phyloP scores from a whole-genome alignment of 2,113 vertebrate genomes.

The Diadophis punctatus region DNA sequence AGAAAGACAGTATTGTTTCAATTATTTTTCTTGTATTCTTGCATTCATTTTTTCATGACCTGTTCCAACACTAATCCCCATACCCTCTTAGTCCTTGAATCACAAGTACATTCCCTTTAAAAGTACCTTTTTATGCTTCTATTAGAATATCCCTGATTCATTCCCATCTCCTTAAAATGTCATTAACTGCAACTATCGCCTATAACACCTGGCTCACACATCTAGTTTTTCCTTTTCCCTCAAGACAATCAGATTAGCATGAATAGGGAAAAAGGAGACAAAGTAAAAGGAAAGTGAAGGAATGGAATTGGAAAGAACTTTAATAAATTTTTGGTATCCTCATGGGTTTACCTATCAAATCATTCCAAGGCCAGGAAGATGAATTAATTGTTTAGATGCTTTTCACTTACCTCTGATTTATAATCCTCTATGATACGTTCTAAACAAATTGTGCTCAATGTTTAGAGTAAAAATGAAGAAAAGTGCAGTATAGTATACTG shows the following conservation, averaged over 20 bases:
- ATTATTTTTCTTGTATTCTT: background rate
- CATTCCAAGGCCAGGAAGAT: background rate
- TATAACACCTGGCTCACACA: background rate
- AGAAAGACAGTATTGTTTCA: background rate
- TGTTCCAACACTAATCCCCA: background rate
- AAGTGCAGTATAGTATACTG: background rate
- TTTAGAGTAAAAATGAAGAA: background rate
- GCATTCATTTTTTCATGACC: background rate
- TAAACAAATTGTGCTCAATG: conserved; percentile 8
- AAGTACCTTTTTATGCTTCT: background rate
- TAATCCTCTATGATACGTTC: background rate
- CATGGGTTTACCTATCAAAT: background rate
- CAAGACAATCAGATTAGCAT: background rate
- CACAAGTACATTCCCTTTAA: background rate
- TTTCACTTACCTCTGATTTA: background rate
- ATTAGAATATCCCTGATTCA: background rate
- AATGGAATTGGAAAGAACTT: background rate
- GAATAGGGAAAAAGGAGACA: background rate
- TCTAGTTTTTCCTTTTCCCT: background rate
- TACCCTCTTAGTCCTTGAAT: background rate
- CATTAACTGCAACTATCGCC: background rate
- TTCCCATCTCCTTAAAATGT: background rate
- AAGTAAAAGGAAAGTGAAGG: background rate
- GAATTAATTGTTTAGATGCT: background rate
- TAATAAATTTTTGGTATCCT: background rate